Percentiles rank a stretch among this genome's conserved stretches.
These are phyloP conservation scores for Fistularia tabacaria DNA, from an alignment of 2,797 vertebrate species.

Conservation along the genomic window DNA sequence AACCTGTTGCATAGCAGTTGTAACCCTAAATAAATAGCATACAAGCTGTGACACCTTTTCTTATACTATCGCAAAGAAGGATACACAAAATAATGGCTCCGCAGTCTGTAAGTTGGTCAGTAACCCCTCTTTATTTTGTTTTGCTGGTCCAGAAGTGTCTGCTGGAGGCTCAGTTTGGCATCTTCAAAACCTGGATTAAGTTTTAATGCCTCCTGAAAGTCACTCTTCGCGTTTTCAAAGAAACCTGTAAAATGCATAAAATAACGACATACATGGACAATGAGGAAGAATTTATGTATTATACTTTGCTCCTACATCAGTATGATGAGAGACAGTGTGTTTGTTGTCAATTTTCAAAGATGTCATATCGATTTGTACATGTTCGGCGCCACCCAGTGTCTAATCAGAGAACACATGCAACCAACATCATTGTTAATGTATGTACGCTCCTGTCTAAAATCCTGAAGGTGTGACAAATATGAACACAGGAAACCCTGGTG, in stretches of 20 bases:
- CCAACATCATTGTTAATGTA: neutral
- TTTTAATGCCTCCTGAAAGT: conserved; percentile 86
- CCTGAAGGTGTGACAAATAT: too few relatives aligned
- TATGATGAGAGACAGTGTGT: neutral
- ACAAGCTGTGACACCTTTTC: neutral
- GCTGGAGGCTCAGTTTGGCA: conserved; percentile 84
- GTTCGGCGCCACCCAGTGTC: conserved; percentile 58
- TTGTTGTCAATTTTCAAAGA: neutral
- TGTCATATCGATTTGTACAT: neutral
- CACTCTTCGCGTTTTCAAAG: conserved; percentile 86
- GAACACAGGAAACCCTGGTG: too few relatives aligned
- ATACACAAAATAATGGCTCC: neutral
- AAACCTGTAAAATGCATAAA: conserved; percentile 72
- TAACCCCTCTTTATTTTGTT: conserved; percentile 74
- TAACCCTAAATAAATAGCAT: neutral
- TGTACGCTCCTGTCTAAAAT: too few relatives aligned
- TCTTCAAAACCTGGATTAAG: conserved; percentile 90
- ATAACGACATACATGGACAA: neutral
- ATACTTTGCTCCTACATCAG: too few relatives aligned
- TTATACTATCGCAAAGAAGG: neutral
- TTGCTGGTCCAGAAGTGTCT: conserved; percentile 85
- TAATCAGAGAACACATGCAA: conserved; percentile 1
- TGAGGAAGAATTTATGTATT: neutral
- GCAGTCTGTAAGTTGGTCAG: conserved; percentile 38
- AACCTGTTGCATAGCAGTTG: too few relatives aligned